Conservation (phyloP, 1,140 invertebrate species). For the Drosophila neocordata region DNA sequence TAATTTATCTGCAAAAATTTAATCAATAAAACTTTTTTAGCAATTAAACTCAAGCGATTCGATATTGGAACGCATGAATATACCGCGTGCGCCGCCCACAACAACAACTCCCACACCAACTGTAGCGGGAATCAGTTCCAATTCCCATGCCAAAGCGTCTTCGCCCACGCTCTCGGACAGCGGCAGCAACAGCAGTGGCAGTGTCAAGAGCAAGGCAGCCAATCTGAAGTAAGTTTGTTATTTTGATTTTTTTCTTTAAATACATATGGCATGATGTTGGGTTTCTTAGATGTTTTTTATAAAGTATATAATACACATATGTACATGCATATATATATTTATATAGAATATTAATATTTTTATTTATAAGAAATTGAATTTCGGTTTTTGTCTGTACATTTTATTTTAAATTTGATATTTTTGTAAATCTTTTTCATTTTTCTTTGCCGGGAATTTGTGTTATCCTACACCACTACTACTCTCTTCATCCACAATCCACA, state of each 20-base stretch:
- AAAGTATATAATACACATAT: conserved; percentile 5
- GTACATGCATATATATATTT: not conserved
- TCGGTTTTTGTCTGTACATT: conserved; percentile 40
- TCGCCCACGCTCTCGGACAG: conserved; percentile 78
- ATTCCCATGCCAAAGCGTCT: conserved; percentile 50
- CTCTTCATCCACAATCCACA: conserved; percentile 12
- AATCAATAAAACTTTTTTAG: not conserved
- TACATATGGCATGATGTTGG: conserved; percentile 11
- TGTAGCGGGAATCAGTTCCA: conserved; percentile 3
- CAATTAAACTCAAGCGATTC: conserved; percentile 57
- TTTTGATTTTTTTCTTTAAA: not conserved
- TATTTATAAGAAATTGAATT: conserved; percentile 19
- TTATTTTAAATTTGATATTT: conserved; percentile 44
- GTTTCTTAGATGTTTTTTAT: conserved; percentile 9
- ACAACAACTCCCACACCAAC: conserved; percentile 27
- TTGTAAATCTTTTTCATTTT: conserved; percentile 52
- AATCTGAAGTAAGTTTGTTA: conserved; percentile 73
- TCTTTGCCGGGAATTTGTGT: conserved; percentile 65
- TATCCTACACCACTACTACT: conserved; percentile 29
- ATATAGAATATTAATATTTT: conserved; percentile 3
- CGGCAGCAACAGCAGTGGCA: conserved; percentile 60
- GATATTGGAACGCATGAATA: conserved; percentile 76
- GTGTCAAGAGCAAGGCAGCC: conserved; percentile 77
- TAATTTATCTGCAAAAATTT: not conserved
- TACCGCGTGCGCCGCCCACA: conserved; percentile 48